Base-by-base conservation (phyloP, 2,113 vertebrate genomes). In the Prolemur simus region DNA sequence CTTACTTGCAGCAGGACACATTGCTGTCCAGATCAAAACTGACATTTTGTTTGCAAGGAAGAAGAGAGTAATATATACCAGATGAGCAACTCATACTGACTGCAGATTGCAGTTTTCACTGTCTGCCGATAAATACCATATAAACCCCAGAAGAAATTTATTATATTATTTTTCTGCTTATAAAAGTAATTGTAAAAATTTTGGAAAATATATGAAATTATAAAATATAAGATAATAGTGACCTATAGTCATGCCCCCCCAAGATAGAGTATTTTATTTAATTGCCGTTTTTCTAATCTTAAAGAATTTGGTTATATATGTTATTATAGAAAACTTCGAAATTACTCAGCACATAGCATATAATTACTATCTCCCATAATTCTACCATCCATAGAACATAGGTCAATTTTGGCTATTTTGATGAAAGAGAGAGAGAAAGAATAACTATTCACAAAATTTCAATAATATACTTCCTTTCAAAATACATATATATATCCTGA, bases 381-480 rank as follows among this genome's bases (percentile, higher is more conserved):
- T 92, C 23, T 78, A 17, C 15, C 77, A 90, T 66, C 45, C 39
- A 49, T 74, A 52, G 71, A 81, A 47, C 21, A 73, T 45, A 73
- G 54, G 85, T 89, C 18, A 81, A 74, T 66, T 91, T 69, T 90
- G 58, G 42, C 17, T n/a, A 63, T 96, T 84, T 93, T 52, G 45
- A 74, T 69, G 29, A 77, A 2, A 42, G 13, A 47, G 25, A 39
- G n/a, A 74, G 34, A 56, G 17, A 63, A n/a, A 91, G 7, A 78
- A 77, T 84, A 77, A 84, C 15, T 32, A 80, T 83, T 58, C 64
- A 94, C 29, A 76, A 94, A 69, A 77, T 37, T 84, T 73, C 54
- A 32, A 66, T 84, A 14, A 80, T 23, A 63, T 63, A 76, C 25
- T 81, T 81, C 47, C 20, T 91, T n/a, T 6, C 3, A 94, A 74